Conservation (phyloP, 1,140 invertebrate species). For the Penaeus vannamei region DNA sequence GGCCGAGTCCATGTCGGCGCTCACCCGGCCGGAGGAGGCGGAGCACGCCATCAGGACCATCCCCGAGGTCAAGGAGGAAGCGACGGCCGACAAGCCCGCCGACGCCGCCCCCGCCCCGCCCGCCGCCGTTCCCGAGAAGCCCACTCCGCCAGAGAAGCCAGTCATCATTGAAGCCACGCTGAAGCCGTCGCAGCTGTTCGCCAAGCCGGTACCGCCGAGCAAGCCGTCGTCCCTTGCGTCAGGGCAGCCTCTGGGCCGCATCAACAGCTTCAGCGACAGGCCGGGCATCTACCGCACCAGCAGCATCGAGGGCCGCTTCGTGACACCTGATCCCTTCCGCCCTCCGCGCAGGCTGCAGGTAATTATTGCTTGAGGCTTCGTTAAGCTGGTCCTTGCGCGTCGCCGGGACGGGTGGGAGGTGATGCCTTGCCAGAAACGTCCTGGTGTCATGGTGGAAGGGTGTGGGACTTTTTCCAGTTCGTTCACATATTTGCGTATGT, state of each 20-base stretch:
- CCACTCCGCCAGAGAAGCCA: background rate
- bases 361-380: background rate
- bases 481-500: too few species aligned
- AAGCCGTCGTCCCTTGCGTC: conserved; percentile 15
- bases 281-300: background rate
- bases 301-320: conserved; percentile 12
- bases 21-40: background rate
- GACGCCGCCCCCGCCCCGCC: background rate
- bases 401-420: too few species aligned
- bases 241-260: conserved; percentile 7
- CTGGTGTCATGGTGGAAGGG: too few species aligned
- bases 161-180: background rate
- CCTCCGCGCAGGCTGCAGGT: conserved; percentile 36
- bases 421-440: too few species aligned
- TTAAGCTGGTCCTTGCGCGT: too few species aligned
- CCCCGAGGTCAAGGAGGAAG: conserved; percentile 1
- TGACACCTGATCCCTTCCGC: conserved; percentile 5
- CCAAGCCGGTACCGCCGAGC: conserved; percentile 34
- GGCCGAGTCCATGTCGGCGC: conserved; percentile 10
- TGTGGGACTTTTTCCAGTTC: too few species aligned
- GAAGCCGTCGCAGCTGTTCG: background rate
- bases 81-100: background rate
- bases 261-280: conserved; percentile 29
- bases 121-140: background rate
- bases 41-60: background rate